phyloP scores from a whole-genome alignment of 1,140 invertebrate species.

The Temnothorax curvispinosus region DNA sequence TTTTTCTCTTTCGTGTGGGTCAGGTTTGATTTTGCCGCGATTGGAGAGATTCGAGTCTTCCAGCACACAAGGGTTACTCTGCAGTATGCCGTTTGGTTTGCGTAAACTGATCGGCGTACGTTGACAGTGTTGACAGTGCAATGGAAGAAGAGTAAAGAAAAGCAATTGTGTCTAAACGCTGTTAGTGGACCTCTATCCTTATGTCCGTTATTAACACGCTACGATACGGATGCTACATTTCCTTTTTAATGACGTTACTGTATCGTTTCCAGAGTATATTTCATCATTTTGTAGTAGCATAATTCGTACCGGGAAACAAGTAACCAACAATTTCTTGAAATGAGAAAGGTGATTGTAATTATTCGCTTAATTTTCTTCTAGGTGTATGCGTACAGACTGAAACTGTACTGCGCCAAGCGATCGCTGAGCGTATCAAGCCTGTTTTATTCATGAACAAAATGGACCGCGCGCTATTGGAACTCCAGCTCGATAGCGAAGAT shows the following conservation, averaged over 20 bases:
- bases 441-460: conserved; percentile 99
- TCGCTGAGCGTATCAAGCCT: conserved; percentile 99
- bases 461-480: conserved; percentile 98
- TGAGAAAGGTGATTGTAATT: conserved; percentile 19
- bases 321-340: neutral
- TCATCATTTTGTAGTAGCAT: neutral
- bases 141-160: conserved; percentile 85
- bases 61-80: conserved; percentile 86
- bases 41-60: conserved; percentile 75
- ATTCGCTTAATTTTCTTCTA: conserved; percentile 80
- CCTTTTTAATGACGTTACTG: neutral
- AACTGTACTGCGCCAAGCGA: conserved; percentile 99
- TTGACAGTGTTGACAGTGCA: conserved; percentile 85
- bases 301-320: neutral
- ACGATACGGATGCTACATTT: conserved; percentile 80
- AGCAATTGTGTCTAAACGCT: conserved; percentile 86
- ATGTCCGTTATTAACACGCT: conserved; percentile 88
- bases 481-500: conserved; percentile 98
- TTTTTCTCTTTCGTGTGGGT: neutral
- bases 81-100: conserved; percentile 78
- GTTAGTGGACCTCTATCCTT: conserved; percentile 89
- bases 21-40: neutral
- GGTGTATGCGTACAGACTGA: conserved; percentile 99
- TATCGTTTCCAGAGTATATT: neutral
- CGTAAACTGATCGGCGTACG: conserved; percentile 70